Evolutionary conservation across 2,888 invertebrate genomes (phyloP).

Genomic region (Tiliacea aurago): DNA sequence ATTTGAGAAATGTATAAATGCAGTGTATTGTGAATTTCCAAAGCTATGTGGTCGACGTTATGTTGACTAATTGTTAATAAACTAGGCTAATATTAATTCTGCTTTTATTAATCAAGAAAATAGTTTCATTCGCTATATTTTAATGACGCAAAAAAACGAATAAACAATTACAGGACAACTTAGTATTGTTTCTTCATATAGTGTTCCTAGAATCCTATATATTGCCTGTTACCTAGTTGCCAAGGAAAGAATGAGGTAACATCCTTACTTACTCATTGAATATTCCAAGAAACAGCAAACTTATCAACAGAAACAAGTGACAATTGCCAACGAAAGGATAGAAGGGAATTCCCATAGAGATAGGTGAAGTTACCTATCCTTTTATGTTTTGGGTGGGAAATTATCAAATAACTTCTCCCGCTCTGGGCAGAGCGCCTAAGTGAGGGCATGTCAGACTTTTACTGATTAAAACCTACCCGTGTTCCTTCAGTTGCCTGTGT

Average conservation of each 20-base stretch:
- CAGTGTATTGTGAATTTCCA: conserved; percentile 4
- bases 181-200: not conserved
- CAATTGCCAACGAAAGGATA: not conserved
- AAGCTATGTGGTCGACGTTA: not conserved
- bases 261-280: conserved; percentile 11
- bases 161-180: not conserved
- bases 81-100: not conserved
- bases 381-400: no score
- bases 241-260: not conserved
- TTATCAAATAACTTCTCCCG: no score
- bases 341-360: conserved; percentile 6
- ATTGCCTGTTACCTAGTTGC: not conserved
- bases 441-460: no score
- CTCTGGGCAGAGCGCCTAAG: no score
- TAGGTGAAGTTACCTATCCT: no score
- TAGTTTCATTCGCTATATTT: not conserved
- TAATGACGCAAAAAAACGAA: not conserved
- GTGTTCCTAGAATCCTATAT: conserved; percentile 1
- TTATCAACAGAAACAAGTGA: conserved; percentile 1
- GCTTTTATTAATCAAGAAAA: conserved; percentile 1
- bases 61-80: not conserved
- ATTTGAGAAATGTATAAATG: not conserved
- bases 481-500: no score
- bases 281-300: not conserved
- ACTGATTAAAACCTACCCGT: no score